Percentiles rank a stretch among this genome's conserved stretches.
Conservation (phyloP, 1,140 invertebrate genomes). For the Tenebrio molitor region DNA sequence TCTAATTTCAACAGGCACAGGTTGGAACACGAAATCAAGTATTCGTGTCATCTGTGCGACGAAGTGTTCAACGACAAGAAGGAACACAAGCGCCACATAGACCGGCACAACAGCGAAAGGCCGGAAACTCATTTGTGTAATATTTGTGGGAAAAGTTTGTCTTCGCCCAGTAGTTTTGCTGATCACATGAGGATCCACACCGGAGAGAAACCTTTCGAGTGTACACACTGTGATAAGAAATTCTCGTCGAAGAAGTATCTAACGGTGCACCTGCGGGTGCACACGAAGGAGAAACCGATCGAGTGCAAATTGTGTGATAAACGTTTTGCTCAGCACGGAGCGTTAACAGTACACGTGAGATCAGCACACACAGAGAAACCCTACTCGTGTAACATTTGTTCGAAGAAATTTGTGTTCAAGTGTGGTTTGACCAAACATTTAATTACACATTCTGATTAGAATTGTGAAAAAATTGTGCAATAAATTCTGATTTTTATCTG, state of each 20-base stretch:
- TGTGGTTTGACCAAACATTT: no score
- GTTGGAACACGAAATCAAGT: background rate
- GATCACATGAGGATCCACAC: conserved; percentile 39
- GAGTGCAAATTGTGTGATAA: conserved; percentile 75
- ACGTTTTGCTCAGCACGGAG: conserved; percentile 77
- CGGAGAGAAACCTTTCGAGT: conserved; percentile 48
- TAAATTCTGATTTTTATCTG: no score
- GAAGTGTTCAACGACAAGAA: background rate
- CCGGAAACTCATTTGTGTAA: conserved; percentile 35
- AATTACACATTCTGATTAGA: no score
- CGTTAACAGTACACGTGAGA: conserved; percentile 76
- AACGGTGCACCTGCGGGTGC: conserved; percentile 79
- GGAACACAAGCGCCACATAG: conserved; percentile 69
- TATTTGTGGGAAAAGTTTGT: conserved; percentile 75
- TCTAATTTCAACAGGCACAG: background rate
- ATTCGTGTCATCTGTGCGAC: background rate
- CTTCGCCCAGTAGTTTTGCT: background rate
- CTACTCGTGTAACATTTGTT: conserved; percentile 69
- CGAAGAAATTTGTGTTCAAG: conserved; percentile 51
- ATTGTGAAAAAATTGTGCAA: no score
- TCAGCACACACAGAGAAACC: conserved; percentile 71
- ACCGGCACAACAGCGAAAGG: conserved; percentile 13
- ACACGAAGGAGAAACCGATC: conserved; percentile 85
- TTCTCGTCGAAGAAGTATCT: conserved; percentile 79
- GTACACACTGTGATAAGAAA: conserved; percentile 52